Conservation (phyloP, 2,797 vertebrate genomes). For the Hozukius guyotensis region DNA sequence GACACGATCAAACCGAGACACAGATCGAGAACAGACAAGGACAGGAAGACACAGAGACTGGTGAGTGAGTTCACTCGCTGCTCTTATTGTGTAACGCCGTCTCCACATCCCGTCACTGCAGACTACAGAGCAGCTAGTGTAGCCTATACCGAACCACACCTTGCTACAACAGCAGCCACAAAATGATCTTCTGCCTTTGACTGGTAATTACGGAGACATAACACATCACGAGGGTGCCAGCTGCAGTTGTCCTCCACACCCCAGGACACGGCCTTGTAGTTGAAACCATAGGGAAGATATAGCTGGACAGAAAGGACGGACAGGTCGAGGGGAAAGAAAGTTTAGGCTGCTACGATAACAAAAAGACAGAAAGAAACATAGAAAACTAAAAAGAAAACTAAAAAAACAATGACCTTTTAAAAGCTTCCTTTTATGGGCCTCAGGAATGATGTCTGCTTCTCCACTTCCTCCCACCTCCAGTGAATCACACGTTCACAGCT, state of each 20-base stretch:
- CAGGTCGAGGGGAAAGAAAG: not conserved
- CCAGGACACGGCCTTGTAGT: slow-evolving; percentile 15
- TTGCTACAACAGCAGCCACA: slow-evolving; percentile 21
- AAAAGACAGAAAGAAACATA: not conserved
- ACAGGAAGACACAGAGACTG: slow-evolving; percentile 60
- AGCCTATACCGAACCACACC: slow-evolving; percentile 37
- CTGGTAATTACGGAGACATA: slow-evolving; percentile 46
- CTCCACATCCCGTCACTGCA: slow-evolving; percentile 46
- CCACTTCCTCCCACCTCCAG: slow-evolving; percentile 63
- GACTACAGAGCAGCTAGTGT: slow-evolving; percentile 14
- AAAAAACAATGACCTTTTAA: slow-evolving; percentile 47
- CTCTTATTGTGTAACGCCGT: slow-evolving; percentile 64
- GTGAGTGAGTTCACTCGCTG: slow-evolving; percentile 60
- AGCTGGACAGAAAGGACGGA: not conserved
- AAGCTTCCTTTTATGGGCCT: slow-evolving; percentile 50
- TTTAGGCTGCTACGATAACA: slow-evolving; percentile 1
- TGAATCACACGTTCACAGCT: slow-evolving; percentile 79
- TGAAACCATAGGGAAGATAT: slow-evolving; percentile 7
- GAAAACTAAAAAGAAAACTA: not conserved
- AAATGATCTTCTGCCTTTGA: slow-evolving; percentile 9
- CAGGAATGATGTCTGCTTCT: slow-evolving; percentile 56
- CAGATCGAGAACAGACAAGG: slow-evolving; percentile 63
- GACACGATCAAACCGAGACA: slow-evolving; percentile 56
- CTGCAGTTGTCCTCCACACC: slow-evolving; percentile 17
- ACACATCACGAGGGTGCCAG: slow-evolving; percentile 36